phyloP scores from a whole-genome alignment of 2,797 vertebrate genomes.

The Notolabrus celidotus region DNA sequence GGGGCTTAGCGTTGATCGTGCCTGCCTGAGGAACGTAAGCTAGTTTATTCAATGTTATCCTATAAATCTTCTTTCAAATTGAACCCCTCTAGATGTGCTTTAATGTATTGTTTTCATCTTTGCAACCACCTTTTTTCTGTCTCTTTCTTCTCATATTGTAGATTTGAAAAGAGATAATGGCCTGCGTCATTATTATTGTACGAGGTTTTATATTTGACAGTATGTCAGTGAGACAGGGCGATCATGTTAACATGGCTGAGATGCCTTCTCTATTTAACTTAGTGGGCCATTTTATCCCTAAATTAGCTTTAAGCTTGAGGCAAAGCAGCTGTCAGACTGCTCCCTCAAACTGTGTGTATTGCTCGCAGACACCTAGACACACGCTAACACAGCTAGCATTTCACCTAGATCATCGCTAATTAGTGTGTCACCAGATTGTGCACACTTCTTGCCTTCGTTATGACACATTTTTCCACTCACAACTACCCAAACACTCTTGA shows the following conservation, averaged over 20 bases:
- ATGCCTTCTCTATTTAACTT: constrained; percentile 55
- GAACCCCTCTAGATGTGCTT: constrained; percentile 56
- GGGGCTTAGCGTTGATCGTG: constrained; percentile 51
- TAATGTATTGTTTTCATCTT: constrained; percentile 59
- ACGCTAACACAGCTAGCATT: constrained; percentile 69
- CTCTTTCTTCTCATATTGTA: constrained; percentile 12
- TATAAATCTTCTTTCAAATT: constrained; percentile 69
- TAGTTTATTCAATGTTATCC: constrained; percentile 72
- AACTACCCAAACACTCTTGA: constrained; percentile 55
- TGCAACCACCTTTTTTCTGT: constrained; percentile 18
- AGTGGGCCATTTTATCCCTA: constrained; percentile 57
- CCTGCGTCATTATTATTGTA: constrained; percentile 28
- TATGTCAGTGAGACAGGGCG: constrained; percentile 13
- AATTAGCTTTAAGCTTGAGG: constrained; percentile 70
- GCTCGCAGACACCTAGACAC: constrained; percentile 67
- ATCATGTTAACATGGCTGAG: constrained; percentile 29
- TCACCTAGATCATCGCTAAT: constrained; percentile 80
- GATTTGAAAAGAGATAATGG: constrained; percentile 22
- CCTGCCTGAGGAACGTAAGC: constrained; percentile 57
- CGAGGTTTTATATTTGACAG: constrained; percentile 17
- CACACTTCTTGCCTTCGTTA: constrained; percentile 56
- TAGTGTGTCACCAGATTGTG: constrained; percentile 77
- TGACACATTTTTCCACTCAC: constrained; percentile 52
- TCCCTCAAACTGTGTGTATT: constrained; percentile 64
- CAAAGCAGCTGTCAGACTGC: constrained; percentile 74